A percentile compares a stretch with the other conserved stretches of the same genome.
Conservation (phyloP, 2,888 invertebrate genomes). For the Heterodera filipjevi region DNA sequence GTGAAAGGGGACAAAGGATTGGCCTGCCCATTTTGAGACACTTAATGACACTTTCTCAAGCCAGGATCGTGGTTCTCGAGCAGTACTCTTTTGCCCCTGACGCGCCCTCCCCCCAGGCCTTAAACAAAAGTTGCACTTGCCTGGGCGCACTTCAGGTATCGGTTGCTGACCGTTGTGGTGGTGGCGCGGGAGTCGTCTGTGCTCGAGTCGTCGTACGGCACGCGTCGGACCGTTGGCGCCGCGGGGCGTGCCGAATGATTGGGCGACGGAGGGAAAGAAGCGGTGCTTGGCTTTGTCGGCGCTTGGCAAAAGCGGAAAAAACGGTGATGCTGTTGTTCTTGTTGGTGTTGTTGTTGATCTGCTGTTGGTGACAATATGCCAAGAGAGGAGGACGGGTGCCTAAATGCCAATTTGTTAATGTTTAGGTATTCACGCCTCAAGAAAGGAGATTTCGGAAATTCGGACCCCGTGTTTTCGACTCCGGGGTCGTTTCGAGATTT, state of each 20-base stretch:
- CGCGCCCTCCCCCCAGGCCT: too few species aligned
- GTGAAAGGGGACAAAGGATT: too few species aligned
- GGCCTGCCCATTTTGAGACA: too few species aligned
- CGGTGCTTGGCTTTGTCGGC: background rate
- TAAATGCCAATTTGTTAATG: too few species aligned
- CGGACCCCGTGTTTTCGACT: too few species aligned
- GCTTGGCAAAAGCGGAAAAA: background rate
- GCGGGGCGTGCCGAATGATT: background rate
- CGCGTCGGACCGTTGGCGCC: background rate
- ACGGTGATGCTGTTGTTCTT: background rate
- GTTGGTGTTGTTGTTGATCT: background rate
- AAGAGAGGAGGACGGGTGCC: background rate
- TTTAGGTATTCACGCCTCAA: too few species aligned
- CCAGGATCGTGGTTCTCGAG: too few species aligned
- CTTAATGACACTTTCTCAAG: too few species aligned
- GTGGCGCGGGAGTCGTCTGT: conserved; percentile 5
- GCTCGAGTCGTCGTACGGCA: conserved; percentile 7
- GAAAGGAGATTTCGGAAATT: too few species aligned
- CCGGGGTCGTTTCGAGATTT: too few species aligned
- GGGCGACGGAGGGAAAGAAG: background rate
- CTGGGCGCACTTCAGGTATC: conserved; percentile 1
- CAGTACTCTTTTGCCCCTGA: background rate
- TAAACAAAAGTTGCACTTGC: background rate
- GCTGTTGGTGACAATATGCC: background rate
- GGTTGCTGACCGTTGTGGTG: conserved; percentile 12